Evolutionary conservation across 2,888 invertebrate species (phyloP).

Genomic region (Baccha elongata): DNA sequence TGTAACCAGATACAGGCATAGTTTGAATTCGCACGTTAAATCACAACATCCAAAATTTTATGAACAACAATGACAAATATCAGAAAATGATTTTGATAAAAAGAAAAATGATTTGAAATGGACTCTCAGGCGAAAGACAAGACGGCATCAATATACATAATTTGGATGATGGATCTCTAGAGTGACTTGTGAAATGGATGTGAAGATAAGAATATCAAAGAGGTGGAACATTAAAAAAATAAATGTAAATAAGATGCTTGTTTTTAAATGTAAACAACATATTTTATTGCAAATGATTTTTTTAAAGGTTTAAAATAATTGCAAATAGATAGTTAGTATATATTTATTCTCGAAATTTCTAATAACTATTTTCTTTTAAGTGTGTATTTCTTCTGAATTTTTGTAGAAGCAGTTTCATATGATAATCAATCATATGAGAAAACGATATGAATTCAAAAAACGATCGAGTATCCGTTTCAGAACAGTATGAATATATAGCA

Average conservation of each 20-base stretch:
- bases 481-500: too few relatives aligned
- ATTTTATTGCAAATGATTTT: not conserved
- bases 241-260: constrained; percentile 4
- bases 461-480: too few relatives aligned
- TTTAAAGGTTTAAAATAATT: not conserved
- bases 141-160: constrained; percentile 4
- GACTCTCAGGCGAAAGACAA: not conserved
- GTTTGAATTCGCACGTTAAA: constrained; percentile 83
- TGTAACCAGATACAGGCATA: constrained; percentile 83
- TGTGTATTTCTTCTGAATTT: too few relatives aligned
- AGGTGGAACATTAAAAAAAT: not conserved
- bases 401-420: too few relatives aligned
- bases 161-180: constrained; percentile 14
- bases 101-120: constrained; percentile 11
- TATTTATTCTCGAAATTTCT: too few relatives aligned
- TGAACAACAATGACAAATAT: constrained; percentile 43
- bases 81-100: not conserved
- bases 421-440: too few relatives aligned
- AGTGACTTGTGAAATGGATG: not conserved
- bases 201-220: not conserved
- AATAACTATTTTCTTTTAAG: too few relatives aligned
- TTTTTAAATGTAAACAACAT: not conserved
- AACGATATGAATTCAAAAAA: too few relatives aligned
- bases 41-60: constrained; percentile 79
- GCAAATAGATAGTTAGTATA: too few relatives aligned